Percentiles rank a stretch among this genome's conserved stretches.
phyloP scores from a whole-genome alignment of 2,113 vertebrate genomes.

The Rhea pennata region DNA sequence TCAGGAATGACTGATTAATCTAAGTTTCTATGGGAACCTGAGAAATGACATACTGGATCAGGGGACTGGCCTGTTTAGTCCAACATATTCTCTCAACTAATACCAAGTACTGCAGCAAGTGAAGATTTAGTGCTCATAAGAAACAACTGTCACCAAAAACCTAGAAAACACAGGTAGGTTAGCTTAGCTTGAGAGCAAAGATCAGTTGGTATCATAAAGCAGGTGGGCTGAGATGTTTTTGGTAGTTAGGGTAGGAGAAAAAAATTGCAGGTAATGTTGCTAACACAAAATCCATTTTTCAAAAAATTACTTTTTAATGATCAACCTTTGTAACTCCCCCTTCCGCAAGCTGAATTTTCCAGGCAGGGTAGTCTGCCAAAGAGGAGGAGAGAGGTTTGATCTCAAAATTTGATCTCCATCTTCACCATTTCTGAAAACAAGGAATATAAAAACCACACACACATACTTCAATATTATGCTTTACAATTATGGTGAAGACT shows the following conservation, averaged over 20 bases:
- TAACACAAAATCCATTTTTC: conserved; percentile 4
- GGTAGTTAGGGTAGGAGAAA: not conserved
- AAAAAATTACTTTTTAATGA: not conserved
- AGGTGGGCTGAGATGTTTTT: not conserved
- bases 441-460: not conserved
- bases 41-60: conserved; percentile 66
- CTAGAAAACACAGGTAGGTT: not conserved
- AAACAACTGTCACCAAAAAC: not conserved
- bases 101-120: fast-evolving
- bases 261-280: not conserved
- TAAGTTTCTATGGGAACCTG: conserved; percentile 70
- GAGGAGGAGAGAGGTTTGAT: conserved; percentile 40
- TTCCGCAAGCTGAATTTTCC: conserved; percentile 39
- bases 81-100: conserved; percentile 49
- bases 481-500: not conserved
- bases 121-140: not conserved
- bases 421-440: conserved; percentile 16
- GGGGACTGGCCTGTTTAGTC: conserved; percentile 47
- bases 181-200: not conserved
- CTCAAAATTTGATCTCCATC: conserved; percentile 15
- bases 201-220: not conserved
- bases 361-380: conserved; percentile 36
- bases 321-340: conserved; percentile 3
- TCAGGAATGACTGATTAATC: conserved; percentile 65
- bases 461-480: not conserved